Conservation (phyloP, 2,888 invertebrate genomes). For the Pseudococcus longispinus region DNA sequence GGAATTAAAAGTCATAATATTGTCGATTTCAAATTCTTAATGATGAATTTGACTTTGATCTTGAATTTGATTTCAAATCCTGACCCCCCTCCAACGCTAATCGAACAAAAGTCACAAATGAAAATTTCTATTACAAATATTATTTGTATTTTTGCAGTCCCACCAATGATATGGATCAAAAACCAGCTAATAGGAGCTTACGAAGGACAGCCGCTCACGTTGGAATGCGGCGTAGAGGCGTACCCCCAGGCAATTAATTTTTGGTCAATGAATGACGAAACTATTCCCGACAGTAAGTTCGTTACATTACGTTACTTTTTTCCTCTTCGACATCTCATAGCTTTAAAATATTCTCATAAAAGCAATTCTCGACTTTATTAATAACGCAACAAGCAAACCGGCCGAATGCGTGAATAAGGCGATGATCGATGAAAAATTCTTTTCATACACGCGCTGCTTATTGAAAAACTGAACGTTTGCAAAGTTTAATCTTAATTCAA, state of each 20-base stretch:
- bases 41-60: too few relatives aligned
- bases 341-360: not conserved
- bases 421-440: not conserved
- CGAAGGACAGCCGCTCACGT: slow-evolving; percentile 65
- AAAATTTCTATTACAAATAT: not conserved
- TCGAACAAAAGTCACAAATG: too few relatives aligned
- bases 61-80: too few relatives aligned
- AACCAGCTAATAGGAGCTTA: slow-evolving; percentile 68
- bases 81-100: too few relatives aligned
- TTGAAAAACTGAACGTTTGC: not conserved
- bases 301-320: not conserved
- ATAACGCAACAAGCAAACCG: not conserved
- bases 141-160: slow-evolving; percentile 63
- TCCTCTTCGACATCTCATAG: not conserved
- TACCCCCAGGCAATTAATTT: slow-evolving; percentile 69
- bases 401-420: not conserved
- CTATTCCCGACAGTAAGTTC: slow-evolving; percentile 67
- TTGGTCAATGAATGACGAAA: slow-evolving; percentile 66
- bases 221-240: slow-evolving; percentile 68
- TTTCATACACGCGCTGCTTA: not conserved
- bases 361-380: not conserved
- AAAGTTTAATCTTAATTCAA: not conserved
- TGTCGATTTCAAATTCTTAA: too few relatives aligned
- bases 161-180: slow-evolving; percentile 68
- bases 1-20: too few relatives aligned